A percentile compares a stretch with the other conserved stretches of the same genome.
Evolutionary conservation across 2,888 invertebrate species (phyloP).

Genomic region (Aleiodes alternator): DNA sequence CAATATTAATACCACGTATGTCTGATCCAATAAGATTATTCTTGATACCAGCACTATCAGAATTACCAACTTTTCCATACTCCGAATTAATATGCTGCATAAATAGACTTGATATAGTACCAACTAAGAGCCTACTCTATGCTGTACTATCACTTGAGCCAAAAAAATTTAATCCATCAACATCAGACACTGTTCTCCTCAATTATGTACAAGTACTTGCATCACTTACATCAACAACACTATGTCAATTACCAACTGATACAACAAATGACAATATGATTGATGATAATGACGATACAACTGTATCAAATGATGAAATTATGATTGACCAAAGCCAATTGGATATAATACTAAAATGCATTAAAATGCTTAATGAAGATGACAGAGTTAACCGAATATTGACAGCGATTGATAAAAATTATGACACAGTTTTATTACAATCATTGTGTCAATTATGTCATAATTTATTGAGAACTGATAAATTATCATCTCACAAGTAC

Average conservation of each 20-base stretch:
- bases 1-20: conserved; percentile 82
- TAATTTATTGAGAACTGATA: conserved; percentile 87
- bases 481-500: conserved; percentile 89
- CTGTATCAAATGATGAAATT: conserved; percentile 79
- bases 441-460: conserved; percentile 88
- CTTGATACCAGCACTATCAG: conserved; percentile 83
- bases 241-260: conserved; percentile 6
- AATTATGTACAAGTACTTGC: conserved; percentile 80
- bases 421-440: conserved; percentile 79
- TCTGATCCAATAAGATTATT: conserved; percentile 83
- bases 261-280: conserved; percentile 1
- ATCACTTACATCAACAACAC: conserved; percentile 63
- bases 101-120: conserved; percentile 72
- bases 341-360: conserved; percentile 77
- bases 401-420: conserved; percentile 76
- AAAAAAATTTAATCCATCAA: conserved; percentile 77
- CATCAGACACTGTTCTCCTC: conserved; percentile 67
- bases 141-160: conserved; percentile 83
- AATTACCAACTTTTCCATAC: conserved; percentile 76
- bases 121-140: conserved; percentile 82
- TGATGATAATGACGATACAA: conserved; percentile 70
- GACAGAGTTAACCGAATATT: conserved; percentile 79
- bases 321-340: conserved; percentile 78
- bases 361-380: conserved; percentile 82
- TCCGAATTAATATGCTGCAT: conserved; percentile 76